These are phyloP conservation scores for chimpanzee (Pan troglodytes) DNA, from an alignment of 2,113 vertebrate species.

Conservation along the genomic window DNA sequence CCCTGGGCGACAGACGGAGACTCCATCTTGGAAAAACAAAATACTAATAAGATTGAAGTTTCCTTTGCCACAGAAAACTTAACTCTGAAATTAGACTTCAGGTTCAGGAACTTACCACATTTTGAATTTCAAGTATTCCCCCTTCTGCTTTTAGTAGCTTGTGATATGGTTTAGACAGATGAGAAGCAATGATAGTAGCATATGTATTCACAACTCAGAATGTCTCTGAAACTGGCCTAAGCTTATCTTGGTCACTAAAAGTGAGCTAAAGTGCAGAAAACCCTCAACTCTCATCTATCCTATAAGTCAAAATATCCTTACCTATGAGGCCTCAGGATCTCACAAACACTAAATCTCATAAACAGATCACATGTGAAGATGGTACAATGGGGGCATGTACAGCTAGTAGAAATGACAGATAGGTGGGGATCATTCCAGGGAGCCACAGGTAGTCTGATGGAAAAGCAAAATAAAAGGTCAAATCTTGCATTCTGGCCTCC, in stretches of 20 bases:
- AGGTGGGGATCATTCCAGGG: background rate
- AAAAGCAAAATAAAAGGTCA: conserved; percentile 14
- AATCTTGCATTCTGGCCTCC: background rate
- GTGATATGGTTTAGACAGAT: background rate
- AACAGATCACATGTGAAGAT: background rate
- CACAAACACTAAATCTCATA: background rate
- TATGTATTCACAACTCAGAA: background rate
- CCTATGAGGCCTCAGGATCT: background rate
- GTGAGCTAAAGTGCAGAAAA: background rate
- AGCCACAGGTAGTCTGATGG: background rate
- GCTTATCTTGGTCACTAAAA: background rate
- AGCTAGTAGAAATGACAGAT: background rate
- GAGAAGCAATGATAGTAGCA: background rate
- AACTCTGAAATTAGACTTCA: conserved; percentile 5
- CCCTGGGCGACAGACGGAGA: too few species aligned
- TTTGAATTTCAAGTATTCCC: background rate
- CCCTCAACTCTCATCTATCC: background rate
- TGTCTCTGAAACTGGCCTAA: background rate
- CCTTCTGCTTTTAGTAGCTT: background rate
- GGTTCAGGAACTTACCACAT: background rate
- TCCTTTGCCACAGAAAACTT: background rate
- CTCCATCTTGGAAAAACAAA: background rate
- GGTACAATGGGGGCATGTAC: rapidly evolving
- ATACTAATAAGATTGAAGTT: background rate
- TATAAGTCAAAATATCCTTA: background rate